Conservation (phyloP, 23 tunicate species). For the Ascidia mentula region DNA sequence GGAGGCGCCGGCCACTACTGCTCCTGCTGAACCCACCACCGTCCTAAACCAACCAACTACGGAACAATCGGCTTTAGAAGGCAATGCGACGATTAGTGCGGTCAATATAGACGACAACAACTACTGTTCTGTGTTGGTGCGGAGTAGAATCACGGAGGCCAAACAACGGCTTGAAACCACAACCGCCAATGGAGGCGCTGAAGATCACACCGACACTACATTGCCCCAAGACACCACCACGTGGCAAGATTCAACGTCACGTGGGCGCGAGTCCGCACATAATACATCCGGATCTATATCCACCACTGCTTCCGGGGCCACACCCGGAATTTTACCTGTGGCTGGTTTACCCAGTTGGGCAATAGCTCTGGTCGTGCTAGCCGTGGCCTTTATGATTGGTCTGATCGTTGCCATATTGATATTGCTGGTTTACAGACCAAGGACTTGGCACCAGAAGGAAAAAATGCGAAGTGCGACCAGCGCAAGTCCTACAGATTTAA, state of each 20-base stretch:
- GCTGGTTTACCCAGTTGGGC: not conserved
- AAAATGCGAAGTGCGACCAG: not conserved
- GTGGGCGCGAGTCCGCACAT: not conserved
- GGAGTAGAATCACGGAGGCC: not conserved
- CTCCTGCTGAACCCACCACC: not conserved
- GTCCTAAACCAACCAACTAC: not conserved
- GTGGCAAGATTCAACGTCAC: not conserved
- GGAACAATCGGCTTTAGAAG: not conserved
- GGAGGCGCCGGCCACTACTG: not conserved
- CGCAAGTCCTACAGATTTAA: not conserved
- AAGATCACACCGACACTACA: no score
- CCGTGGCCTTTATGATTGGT: not conserved
- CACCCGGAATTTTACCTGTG: no score
- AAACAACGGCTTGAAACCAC: not conserved
- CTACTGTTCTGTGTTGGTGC: not conserved
- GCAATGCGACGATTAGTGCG: not conserved
- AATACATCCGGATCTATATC: not conserved
- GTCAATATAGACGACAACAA: not conserved
- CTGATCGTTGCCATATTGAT: not conserved
- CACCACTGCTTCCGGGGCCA: not conserved
- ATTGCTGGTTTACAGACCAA: not conserved
- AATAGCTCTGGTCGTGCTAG: not conserved
- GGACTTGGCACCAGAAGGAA: not conserved
- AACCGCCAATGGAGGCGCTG: not conserved
- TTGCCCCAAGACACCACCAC: not conserved